Percentiles rank a stretch among this genome's conserved stretches.
Evolutionary conservation across 2,888 invertebrate species (phyloP).

Genomic region (Aphidius colemani): DNA sequence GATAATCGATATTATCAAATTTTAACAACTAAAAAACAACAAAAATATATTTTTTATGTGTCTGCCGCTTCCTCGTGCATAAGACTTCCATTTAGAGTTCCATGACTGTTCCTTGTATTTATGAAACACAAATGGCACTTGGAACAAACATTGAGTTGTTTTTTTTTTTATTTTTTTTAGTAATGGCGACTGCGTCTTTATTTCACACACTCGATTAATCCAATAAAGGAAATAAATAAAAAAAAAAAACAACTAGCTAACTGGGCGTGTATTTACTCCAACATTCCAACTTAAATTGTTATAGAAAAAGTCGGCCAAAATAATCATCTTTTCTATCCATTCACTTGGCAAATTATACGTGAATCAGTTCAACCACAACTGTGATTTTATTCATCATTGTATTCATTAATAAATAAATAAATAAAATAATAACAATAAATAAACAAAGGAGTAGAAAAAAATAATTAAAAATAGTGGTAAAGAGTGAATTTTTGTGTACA

Average conservation of each 20-base stretch:
- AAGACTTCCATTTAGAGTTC: no score
- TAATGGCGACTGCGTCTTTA: slow-evolving; percentile 55
- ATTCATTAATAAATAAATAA: no score
- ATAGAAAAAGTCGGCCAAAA: no score
- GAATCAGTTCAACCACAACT: no score
- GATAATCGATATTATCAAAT: neutral
- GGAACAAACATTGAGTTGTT: slow-evolving; percentile 28
- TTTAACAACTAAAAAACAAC: neutral
- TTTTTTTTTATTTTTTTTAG: slow-evolving; percentile 22
- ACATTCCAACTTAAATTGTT: slow-evolving; percentile 1
- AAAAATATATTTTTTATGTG: neutral
- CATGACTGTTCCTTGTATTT: slow-evolving; percentile 1
- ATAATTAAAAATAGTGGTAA: no score
- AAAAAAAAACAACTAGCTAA: slow-evolving; percentile 8
- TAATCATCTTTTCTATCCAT: no score
- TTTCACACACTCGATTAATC: slow-evolving; percentile 46
- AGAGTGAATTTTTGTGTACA: no score
- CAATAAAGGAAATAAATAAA: slow-evolving; percentile 38
- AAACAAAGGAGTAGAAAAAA: no score
- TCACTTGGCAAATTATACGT: no score
- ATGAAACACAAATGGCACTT: slow-evolving; percentile 24
- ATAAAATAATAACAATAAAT: no score
- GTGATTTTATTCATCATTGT: no score
- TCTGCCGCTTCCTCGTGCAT: slow-evolving; percentile 7
- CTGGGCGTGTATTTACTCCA: slow-evolving; percentile 20